These are phyloP conservation scores for Megaceryle maxima DNA, from an alignment of 2,113 vertebrate genomes.

Conservation along the genomic window DNA sequence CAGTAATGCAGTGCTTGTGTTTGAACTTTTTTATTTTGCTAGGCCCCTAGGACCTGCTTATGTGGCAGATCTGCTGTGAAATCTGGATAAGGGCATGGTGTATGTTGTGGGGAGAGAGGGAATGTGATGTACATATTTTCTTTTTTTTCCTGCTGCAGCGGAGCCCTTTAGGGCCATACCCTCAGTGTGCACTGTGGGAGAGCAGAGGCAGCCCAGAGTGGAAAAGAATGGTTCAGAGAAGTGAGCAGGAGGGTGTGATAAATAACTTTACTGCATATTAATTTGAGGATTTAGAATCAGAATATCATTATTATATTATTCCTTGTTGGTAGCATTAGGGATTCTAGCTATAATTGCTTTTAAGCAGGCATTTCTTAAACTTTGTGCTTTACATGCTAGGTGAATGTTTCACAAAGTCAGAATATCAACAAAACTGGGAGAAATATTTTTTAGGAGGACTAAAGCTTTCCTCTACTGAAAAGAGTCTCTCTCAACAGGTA, in stretches of 20 bases:
- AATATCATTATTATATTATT: not conserved
- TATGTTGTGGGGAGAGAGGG: not conserved
- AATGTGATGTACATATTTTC: not conserved
- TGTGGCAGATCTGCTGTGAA: not conserved
- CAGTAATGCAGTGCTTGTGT: not conserved
- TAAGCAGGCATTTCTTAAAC: not conserved
- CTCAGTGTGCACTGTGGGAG: rapidly evolving
- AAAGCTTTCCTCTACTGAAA: not conserved
- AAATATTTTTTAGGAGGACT: not conserved
- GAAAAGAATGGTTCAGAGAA: not conserved
- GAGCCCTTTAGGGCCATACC: not conserved
- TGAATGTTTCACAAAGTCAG: not conserved
- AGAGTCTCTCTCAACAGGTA: not conserved
- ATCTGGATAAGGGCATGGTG: not conserved
- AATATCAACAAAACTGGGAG: not conserved
- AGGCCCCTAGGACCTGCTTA: not conserved
- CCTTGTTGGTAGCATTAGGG: not conserved
- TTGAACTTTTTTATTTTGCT: not conserved
- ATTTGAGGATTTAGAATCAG: not conserved
- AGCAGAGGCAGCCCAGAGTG: not conserved
- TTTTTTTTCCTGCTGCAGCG: not conserved
- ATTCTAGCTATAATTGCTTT: not conserved
- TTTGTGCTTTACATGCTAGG: not conserved
- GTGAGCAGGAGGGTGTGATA: not conserved
- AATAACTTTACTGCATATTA: not conserved